These are phyloP conservation scores for Ichneumoninae sp. DNA, from an alignment of 2,888 invertebrate species.

Conservation along the genomic window DNA sequence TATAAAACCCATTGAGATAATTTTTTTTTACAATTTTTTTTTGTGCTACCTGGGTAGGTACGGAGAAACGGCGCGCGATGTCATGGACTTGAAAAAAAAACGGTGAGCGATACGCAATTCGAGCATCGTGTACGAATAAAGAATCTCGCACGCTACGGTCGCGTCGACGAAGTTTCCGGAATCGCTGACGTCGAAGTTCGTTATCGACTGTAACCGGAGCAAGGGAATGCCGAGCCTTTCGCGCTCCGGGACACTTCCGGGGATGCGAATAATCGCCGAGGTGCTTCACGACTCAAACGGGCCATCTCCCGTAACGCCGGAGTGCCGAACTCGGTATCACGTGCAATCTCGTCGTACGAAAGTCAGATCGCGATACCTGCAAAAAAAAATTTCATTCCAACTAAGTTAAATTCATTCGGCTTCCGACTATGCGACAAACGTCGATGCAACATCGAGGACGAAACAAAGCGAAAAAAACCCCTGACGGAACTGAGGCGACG, in stretches of 20 bases:
- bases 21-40: too few relatives aligned
- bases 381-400: conserved; percentile 13
- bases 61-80: background rate
- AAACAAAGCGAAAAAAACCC: background rate
- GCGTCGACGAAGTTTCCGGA: conserved; percentile 22
- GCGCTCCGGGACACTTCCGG: background rate
- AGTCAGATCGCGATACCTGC: conserved; percentile 41
- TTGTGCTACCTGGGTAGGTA: background rate
- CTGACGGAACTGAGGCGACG: background rate
- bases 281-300: background rate
- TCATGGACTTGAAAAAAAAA: background rate
- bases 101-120: background rate
- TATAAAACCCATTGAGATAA: too few relatives aligned
- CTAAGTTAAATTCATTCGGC: conserved; percentile 1
- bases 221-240: background rate
- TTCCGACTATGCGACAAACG: background rate
- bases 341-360: conserved; percentile 39
- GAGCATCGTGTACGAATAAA: background rate
- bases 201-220: conserved; percentile 3
- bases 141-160: conserved; percentile 13
- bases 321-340: conserved; percentile 37
- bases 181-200: conserved; percentile 3
- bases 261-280: background rate
- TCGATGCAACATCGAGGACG: conserved; percentile 1
- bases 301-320: conserved; percentile 36